Percentiles rank a stretch among this genome's conserved stretches.
Evolutionary conservation across 1,140 invertebrate species (phyloP).

Genomic region (Lordiphosa clarofinis): DNA sequence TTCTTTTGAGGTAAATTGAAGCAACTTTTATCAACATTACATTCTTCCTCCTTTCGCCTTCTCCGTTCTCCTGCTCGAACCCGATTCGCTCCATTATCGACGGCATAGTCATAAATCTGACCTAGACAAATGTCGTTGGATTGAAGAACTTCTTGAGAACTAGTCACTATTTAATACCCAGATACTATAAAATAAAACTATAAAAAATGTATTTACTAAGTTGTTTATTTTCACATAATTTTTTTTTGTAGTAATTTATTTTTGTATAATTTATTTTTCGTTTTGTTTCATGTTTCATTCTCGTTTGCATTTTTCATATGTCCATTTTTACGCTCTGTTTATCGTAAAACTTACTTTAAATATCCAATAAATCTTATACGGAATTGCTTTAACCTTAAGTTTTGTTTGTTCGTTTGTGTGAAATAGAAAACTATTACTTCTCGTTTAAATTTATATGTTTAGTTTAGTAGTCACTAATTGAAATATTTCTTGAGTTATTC

Average conservation of each 20-base stretch:
- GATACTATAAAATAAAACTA: constrained; percentile 4
- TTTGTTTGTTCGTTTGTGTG: constrained; percentile 24
- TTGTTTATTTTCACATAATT: constrained; percentile 70
- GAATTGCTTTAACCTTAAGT: constrained; percentile 59
- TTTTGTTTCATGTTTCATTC: constrained; percentile 39
- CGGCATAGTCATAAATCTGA: too few relatives aligned
- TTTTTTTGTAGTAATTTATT: constrained; percentile 33
- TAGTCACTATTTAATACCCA: not conserved
- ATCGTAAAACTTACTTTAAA: constrained; percentile 69
- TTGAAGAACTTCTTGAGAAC: too few relatives aligned
- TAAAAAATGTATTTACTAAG: constrained; percentile 52
- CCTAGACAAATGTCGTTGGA: too few relatives aligned
- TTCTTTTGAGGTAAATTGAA: too few relatives aligned
- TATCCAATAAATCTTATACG: constrained; percentile 70
- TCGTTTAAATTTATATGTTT: not conserved
- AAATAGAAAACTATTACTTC: constrained; percentile 71
- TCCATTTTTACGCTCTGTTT: constrained; percentile 33
- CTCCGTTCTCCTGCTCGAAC: too few relatives aligned
- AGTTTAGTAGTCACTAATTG: constrained; percentile 51
- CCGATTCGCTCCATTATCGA: too few relatives aligned
- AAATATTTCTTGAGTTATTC: constrained; percentile 58
- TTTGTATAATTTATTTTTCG: constrained; percentile 68
- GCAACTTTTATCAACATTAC: too few relatives aligned
- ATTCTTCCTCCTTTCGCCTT: too few relatives aligned
- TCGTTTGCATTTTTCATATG: constrained; percentile 56